Evolutionary conservation across 2,888 invertebrate genomes (phyloP).

Genomic region (Scelioninae gen. 1): DNA sequence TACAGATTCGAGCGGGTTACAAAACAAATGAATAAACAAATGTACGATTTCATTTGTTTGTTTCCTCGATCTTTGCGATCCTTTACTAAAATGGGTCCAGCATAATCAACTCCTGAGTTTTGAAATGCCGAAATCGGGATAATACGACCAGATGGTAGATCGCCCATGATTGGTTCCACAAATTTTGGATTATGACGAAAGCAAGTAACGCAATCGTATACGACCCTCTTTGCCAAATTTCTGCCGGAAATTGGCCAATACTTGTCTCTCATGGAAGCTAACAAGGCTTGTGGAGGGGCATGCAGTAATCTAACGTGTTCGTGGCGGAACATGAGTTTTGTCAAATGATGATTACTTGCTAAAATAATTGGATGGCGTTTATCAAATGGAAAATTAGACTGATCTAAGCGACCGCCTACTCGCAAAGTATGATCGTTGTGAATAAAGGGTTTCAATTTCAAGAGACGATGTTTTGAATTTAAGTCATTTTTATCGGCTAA

Average conservation of each 20-base stretch:
- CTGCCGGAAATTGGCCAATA: conserved; percentile 40
- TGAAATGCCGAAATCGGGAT: conserved; percentile 24
- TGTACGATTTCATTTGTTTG: conserved; percentile 8
- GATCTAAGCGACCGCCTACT: conserved; percentile 8
- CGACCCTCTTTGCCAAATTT: conserved; percentile 14
- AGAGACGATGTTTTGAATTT: background rate
- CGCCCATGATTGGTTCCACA: conserved; percentile 19
- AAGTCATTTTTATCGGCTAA: too few relatives aligned
- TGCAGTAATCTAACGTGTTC: conserved; percentile 40
- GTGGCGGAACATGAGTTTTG: conserved; percentile 32
- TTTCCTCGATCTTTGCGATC: conserved; percentile 17
- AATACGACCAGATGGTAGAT: conserved; percentile 25
- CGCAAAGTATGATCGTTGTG: background rate
- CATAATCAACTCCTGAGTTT: conserved; percentile 42
- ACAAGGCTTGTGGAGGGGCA: conserved; percentile 40
- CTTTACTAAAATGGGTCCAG: conserved; percentile 19
- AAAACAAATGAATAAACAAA: conserved; percentile 32
- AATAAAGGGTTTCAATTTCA: background rate
- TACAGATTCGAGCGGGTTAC: conserved; percentile 5
- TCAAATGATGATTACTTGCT: conserved; percentile 1
- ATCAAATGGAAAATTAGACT: background rate
- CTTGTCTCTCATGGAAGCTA: background rate
- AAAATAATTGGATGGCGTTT: conserved; percentile 41
- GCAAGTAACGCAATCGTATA: conserved; percentile 32
- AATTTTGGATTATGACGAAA: conserved; percentile 7